Conservation (phyloP, 1,140 invertebrate species). For the Temnothorax curvispinosus region DNA sequence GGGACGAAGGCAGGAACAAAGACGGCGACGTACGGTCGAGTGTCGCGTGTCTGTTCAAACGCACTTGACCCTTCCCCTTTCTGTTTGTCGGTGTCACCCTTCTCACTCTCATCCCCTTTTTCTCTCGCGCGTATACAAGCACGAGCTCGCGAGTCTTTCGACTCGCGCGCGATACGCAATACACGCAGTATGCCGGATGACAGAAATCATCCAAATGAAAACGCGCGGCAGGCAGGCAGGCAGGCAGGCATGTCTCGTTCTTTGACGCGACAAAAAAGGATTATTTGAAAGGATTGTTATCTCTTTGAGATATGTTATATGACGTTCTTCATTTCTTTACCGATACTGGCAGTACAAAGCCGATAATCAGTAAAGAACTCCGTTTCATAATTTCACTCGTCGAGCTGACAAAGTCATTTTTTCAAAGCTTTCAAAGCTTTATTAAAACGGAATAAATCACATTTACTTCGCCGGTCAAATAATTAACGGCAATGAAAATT, state of each 20-base stretch:
- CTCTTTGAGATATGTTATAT: background rate
- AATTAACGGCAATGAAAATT: no score
- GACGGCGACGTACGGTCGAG: constrained; percentile 61
- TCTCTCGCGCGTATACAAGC: constrained; percentile 23
- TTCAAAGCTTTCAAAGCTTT: background rate
- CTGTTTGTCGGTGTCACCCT: constrained; percentile 11
- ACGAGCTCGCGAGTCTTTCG: constrained; percentile 38
- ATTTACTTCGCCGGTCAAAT: no score
- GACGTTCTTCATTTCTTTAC: background rate
- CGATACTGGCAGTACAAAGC: background rate
- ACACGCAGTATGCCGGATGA: background rate
- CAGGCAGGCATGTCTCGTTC: background rate
- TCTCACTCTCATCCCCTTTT: background rate
- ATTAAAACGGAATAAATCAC: no score
- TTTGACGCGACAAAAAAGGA: constrained; percentile 26
- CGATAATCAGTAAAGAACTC: background rate
- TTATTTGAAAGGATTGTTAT: constrained; percentile 19
- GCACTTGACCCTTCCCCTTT: constrained; percentile 67
- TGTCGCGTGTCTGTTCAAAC: constrained; percentile 82
- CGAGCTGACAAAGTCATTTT: background rate
- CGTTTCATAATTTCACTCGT: background rate
- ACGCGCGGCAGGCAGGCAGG: background rate
- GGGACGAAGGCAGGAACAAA: constrained; percentile 26
- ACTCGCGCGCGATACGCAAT: constrained; percentile 71
- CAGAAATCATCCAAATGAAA: constrained; percentile 29